Percentiles rank a stretch among this genome's conserved stretches.
Conservation (phyloP, 1,140 invertebrate species). For the Apis cerana region DNA sequence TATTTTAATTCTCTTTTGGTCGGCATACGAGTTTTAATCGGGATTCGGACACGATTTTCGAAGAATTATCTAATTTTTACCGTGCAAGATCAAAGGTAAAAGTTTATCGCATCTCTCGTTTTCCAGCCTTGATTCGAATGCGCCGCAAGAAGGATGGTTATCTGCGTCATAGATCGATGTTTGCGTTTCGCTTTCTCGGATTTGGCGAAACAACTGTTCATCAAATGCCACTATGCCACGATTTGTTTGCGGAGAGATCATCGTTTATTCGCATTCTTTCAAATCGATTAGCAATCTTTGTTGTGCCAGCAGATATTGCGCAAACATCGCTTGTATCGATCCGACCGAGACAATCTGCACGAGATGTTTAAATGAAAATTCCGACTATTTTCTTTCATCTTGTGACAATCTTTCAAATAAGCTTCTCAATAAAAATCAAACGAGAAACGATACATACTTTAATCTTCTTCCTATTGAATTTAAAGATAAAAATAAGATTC, state of each 20-base stretch:
- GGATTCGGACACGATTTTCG: neutral
- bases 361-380: too few relatives aligned
- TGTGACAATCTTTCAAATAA: too few relatives aligned
- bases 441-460: too few relatives aligned
- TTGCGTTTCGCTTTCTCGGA: constrained; percentile 17
- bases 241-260: neutral
- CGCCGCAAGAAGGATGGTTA: neutral
- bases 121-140: too few relatives aligned
- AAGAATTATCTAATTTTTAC: neutral
- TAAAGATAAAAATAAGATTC: too few relatives aligned
- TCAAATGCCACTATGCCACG: too few relatives aligned
- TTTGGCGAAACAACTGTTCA: neutral
- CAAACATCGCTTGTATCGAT: neutral
- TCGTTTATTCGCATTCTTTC: neutral
- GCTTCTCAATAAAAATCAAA: too few relatives aligned
- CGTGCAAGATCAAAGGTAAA: constrained; percentile 18
- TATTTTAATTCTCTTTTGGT: too few relatives aligned
- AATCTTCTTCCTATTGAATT: too few relatives aligned
- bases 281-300: neutral
- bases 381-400: too few relatives aligned
- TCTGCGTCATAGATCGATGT: neutral
- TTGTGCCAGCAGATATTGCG: neutral
- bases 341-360: too few relatives aligned
- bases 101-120: constrained; percentile 22
- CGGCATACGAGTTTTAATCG: too few relatives aligned